Base-by-base conservation (phyloP, 2,888 invertebrate genomes). In the Microctonus aethiopoides region DNA sequence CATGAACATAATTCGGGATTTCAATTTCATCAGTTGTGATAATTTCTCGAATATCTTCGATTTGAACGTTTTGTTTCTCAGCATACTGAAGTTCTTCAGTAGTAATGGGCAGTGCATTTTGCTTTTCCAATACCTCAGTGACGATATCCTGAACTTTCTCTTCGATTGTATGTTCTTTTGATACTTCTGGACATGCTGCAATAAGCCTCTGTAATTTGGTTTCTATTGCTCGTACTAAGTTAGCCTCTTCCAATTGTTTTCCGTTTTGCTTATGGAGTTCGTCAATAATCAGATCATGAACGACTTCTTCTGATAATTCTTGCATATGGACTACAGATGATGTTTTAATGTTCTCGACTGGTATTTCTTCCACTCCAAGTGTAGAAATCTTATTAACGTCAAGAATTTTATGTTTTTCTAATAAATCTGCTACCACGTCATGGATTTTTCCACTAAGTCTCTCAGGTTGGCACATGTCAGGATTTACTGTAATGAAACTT, bases 401-500 rank as follows among this genome's bases (percentile, higher is more conserved):
- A 13, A n/a, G 39, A 36, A 63, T 76, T 66, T 52, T 77, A 72
- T 70, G 60, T 36, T 65, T 16, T 3, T 68, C n/a, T 26, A 59
- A 32, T 63, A 34, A 20, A 29, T n/a, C 64, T 24, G 34, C 32
- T 1, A 46, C 24, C 39, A 46, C 57, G 54, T 70, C 67, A 20
- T 61, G 59, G 3, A 63, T 13, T 62, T 51, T 63, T 67, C 72
- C 59, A 39, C 75, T 70, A 13, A 70, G n/a, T 3, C 60, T 56
- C 67, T 78, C 72, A 6, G 75, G 67, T 26, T 76, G 74, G 16
- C 52, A 65, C 22, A 60, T 20, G 6, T 70, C 68, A 46, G 72
- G 72, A 41, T 78, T 73, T 26, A 79, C 73, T 0, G 77, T 76
- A 32, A 79, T 72, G 72, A 76, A 61, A 76, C 75, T 71, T 69